These are phyloP conservation scores for Sthenelais limicola DNA, from an alignment of 2,888 invertebrate species.

Conservation along the genomic window DNA sequence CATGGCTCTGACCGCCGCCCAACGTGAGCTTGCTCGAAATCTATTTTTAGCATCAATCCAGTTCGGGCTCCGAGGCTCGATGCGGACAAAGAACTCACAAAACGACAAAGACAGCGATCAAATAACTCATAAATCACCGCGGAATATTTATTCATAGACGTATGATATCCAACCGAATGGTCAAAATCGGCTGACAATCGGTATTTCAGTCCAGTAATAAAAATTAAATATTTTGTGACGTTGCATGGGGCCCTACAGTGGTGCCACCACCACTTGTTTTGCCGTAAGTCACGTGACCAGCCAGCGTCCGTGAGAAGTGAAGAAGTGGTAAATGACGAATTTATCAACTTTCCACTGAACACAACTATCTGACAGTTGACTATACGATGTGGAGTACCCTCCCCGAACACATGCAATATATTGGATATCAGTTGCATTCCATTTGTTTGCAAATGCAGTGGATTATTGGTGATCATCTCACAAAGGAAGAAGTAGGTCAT, in stretches of 20 bases:
- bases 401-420: slow-evolving; percentile 11
- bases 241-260: slow-evolving; percentile 27
- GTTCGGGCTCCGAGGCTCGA: slow-evolving; percentile 5
- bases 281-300: slow-evolving; percentile 37
- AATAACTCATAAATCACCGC: too few relatives aligned
- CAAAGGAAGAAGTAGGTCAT: slow-evolving; percentile 40
- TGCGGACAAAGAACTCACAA: too few relatives aligned
- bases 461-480: not conserved
- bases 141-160: too few relatives aligned
- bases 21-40: too few relatives aligned
- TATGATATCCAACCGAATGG: too few relatives aligned
- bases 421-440: slow-evolving; percentile 10
- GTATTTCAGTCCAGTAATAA: too few relatives aligned
- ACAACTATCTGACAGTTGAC: not conserved
- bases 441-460: slow-evolving; percentile 19
- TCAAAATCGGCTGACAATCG: too few relatives aligned
- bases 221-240: slow-evolving; percentile 13
- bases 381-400: slow-evolving; percentile 21
- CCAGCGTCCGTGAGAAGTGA: slow-evolving; percentile 18
- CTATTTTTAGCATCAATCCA: slow-evolving; percentile 16
- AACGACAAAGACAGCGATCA: too few relatives aligned
- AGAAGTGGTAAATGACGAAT: not conserved
- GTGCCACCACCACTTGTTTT: slow-evolving; percentile 38
- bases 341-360: not conserved
- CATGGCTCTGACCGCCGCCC: too few relatives aligned